A percentile compares a stretch with the other conserved stretches of the same genome.
Evolutionary conservation across 2,113 vertebrate species (phyloP).

Genomic region (Chunga burmeisteri): DNA sequence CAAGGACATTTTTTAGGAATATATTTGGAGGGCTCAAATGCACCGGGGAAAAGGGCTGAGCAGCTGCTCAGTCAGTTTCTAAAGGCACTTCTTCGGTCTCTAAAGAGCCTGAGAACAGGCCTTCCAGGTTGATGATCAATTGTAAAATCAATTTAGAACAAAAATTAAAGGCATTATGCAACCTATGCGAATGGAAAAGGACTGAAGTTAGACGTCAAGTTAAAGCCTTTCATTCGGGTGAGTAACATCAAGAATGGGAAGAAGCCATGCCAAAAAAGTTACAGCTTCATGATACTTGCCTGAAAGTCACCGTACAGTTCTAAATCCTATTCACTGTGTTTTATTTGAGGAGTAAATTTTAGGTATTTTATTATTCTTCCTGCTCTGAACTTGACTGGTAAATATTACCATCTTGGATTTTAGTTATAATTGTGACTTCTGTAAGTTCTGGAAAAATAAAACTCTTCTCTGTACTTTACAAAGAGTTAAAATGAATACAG

Average conservation of each 20-base stretch:
- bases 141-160: not conserved
- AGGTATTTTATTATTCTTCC: not conserved
- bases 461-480: not conserved
- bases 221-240: not conserved
- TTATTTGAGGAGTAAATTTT: not conserved
- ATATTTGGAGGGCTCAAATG: not conserved
- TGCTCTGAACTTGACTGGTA: not conserved
- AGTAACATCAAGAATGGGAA: not conserved
- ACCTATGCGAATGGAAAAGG: not conserved
- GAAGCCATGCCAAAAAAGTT: not conserved
- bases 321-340: not conserved
- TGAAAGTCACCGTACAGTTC: not conserved
- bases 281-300: not conserved
- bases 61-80: not conserved
- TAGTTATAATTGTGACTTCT: not conserved
- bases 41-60: not conserved
- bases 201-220: not conserved
- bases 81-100: not conserved
- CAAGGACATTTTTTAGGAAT: not conserved
- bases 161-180: not conserved
- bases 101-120: not conserved
- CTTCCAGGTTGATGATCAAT: not conserved
- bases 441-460: not conserved
- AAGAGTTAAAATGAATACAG: not conserved
- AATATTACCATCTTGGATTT: not conserved